Base-by-base conservation (phyloP, 2,888 invertebrate genomes). In the Pyrrhia umbra region DNA sequence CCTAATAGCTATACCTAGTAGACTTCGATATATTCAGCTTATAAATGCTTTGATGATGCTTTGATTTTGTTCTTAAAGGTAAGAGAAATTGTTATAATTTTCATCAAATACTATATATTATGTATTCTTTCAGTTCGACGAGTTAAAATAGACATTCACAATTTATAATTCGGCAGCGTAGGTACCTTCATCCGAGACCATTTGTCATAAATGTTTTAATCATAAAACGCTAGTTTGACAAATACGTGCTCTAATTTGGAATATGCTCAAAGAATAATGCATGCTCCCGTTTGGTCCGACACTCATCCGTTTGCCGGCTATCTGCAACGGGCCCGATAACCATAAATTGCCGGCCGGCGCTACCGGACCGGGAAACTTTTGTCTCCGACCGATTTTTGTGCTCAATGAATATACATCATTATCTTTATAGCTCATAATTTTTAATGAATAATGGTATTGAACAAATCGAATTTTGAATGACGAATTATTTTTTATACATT, bases 241-340 rank as follows among this genome's bases (percentile, higher is more conserved):
- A 68, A 70, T 77, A 68, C 72, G 64, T 63, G 63, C 23, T 74
- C 66, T 80, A 78, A 80, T 80, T 77, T 81, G 39, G 55, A 78
- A 69, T 64, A 64, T 72, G 64, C 67, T 68, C 56, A 70, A 73
- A 79, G 79, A 73, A 73, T 77, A 75, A 79, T 77, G 70, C 72
- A 68, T 65, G 69, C 62, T 59, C 60, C 50, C 77, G 71, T 72
- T 78, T 63, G 70, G 68, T 56, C 67, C 54, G 72, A 72, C 73
- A 75, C 78, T 81, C 84, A 83, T 83, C 69, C 79, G 77, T 85
- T 85, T 68, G 74, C 66, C 52, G 73, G 62, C 79, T 86, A 86
- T 88, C 85, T 82, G 81, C 79, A 77, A 68, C 71, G 74, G 47
- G 55, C 60, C 66, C 87, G 79, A 86, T 87, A 85, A 84, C 85